Percentiles rank a stretch among this genome's conserved stretches.
Evolutionary conservation across 2,888 invertebrate species (phyloP).

Genomic region (Neoscelio sp.): DNA sequence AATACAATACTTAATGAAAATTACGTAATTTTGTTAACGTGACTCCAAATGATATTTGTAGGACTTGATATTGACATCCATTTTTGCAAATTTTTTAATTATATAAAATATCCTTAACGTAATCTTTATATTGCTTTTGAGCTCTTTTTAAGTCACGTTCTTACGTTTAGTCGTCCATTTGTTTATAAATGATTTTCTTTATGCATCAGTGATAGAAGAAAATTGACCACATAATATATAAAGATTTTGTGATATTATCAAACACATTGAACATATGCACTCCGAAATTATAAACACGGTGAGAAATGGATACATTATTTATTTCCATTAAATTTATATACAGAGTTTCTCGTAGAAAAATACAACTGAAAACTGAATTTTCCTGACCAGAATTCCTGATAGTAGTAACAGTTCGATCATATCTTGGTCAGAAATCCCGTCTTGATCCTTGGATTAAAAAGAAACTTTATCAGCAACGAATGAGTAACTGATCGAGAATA

Average conservation of each 20-base stretch:
- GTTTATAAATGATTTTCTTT: constrained; percentile 36
- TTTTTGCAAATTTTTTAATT: constrained; percentile 39
- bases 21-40: constrained; percentile 3
- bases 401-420: too few relatives aligned
- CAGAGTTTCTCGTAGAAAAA: too few relatives aligned
- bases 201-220: constrained; percentile 18
- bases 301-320: too few relatives aligned
- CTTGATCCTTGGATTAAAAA: too few relatives aligned
- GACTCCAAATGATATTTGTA: constrained; percentile 12
- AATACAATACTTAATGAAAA: background rate
- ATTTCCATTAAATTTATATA: too few relatives aligned
- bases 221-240: too few relatives aligned
- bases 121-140: constrained; percentile 6
- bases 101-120: constrained; percentile 26
- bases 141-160: constrained; percentile 59
- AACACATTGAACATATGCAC: too few relatives aligned
- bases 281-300: background rate
- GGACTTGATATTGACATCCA: constrained; percentile 39
- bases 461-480: too few relatives aligned
- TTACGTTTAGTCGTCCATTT: constrained; percentile 28
- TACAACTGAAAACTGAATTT: too few relatives aligned
- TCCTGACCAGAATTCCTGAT: too few relatives aligned
- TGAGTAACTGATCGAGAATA: too few relatives aligned
- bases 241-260: constrained; percentile 2
- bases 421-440: too few relatives aligned